phyloP scores from a whole-genome alignment of 2,888 invertebrate species.

The Orthosia cruda region DNA sequence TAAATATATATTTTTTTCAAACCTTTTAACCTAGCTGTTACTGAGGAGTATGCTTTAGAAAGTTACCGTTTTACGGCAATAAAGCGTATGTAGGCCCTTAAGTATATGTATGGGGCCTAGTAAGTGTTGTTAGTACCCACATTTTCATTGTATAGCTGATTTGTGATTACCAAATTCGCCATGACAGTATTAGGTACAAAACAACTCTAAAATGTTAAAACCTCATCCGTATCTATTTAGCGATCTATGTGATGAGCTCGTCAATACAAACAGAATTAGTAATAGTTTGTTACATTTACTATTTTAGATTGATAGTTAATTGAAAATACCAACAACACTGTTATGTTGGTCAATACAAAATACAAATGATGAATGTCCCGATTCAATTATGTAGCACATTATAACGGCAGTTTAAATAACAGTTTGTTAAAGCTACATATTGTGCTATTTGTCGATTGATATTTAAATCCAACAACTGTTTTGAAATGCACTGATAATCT shows the following conservation, averaged over 20 bases:
- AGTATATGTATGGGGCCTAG: not conserved
- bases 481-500: conserved; percentile 37
- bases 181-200: conserved; percentile 19
- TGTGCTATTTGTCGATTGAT: conserved; percentile 7
- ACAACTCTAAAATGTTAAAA: conserved; percentile 10
- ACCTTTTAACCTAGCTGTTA: no score
- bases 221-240: conserved; percentile 27
- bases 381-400: conserved; percentile 19
- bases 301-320: conserved; percentile 45
- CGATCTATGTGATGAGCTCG: conserved; percentile 33
- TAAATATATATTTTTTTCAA: no score
- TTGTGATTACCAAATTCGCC: not conserved
- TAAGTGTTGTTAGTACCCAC: not conserved
- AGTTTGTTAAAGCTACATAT: conserved; percentile 18
- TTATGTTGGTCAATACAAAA: conserved; percentile 32
- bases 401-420: conserved; percentile 15
- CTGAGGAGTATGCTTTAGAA: no score
- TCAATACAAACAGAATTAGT: conserved; percentile 52
- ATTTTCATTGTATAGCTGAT: not conserved
- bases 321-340: conserved; percentile 36
- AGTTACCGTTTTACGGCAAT: no score
- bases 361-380: conserved; percentile 31
- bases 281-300: conserved; percentile 46
- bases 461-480: conserved; percentile 16
- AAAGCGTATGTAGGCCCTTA: no score